Evolutionary conservation across 2,113 vertebrate genomes (phyloP).

Genomic region (Neogobius melanostomus): DNA sequence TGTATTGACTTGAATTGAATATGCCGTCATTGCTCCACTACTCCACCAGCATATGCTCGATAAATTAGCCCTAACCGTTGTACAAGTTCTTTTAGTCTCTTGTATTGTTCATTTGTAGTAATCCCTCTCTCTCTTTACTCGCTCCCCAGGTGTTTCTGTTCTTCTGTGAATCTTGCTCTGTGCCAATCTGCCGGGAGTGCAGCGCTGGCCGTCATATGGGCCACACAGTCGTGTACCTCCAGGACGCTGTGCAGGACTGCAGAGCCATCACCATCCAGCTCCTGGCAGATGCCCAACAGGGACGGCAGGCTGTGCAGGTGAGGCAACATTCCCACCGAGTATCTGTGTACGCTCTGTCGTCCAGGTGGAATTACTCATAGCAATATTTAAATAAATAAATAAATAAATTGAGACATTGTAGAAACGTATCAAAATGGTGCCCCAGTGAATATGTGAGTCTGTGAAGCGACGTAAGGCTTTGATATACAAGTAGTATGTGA

Average conservation of each 20-base stretch:
- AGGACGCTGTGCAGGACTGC: constrained; percentile 95
- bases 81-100: too few relatives aligned
- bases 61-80: too few relatives aligned
- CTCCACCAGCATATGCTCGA: too few relatives aligned
- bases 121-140: not conserved
- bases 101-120: too few relatives aligned
- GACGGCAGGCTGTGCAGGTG: constrained; percentile 96
- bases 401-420: too few relatives aligned
- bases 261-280: constrained; percentile 94
- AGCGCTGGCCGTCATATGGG: constrained; percentile 90
- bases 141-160: constrained; percentile 87
- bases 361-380: too few relatives aligned
- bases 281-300: constrained; percentile 93
- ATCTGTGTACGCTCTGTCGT: not conserved
- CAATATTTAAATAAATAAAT: too few relatives aligned
- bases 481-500: not conserved
- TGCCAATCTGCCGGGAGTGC: constrained; percentile 97
- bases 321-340: constrained; percentile 5
- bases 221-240: constrained; percentile 95
- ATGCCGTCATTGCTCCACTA: too few relatives aligned
- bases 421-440: too few relatives aligned
- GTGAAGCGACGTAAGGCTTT: too few relatives aligned
- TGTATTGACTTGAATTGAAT: too few relatives aligned
- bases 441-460: not conserved
- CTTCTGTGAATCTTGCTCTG: constrained; percentile 94